Conservation (phyloP, 2,797 vertebrate species). For the Argentina silus region DNA sequence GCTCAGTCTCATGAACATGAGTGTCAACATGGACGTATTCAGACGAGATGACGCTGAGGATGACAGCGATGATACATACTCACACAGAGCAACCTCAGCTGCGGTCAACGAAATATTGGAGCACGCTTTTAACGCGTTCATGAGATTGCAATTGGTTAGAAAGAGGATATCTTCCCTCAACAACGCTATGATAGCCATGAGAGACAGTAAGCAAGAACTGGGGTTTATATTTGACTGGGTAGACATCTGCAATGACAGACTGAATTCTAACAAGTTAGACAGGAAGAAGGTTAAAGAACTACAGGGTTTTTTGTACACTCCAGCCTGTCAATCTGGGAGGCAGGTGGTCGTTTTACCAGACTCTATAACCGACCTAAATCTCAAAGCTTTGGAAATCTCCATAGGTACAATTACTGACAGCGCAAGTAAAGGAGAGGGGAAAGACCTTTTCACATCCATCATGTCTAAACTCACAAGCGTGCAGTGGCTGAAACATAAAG, state of each 20-base stretch:
- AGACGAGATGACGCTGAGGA: neutral
- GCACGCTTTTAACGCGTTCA: neutral
- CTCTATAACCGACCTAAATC: neutral
- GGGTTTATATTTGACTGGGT: neutral
- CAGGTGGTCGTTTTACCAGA: neutral
- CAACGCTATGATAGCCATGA: slow-evolving; percentile 3
- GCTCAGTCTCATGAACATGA: neutral
- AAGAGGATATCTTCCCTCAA: neutral
- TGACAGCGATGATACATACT: neutral
- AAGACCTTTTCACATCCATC: neutral
- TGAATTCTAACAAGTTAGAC: neutral
- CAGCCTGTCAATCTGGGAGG: neutral
- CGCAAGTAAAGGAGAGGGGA: neutral
- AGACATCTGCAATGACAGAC: neutral
- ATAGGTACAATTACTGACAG: neutral
- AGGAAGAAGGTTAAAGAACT: neutral
- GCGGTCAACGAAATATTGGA: neutral
- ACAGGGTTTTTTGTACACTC: neutral
- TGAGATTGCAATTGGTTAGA: neutral
- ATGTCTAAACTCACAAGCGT: neutral
- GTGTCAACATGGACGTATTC: slow-evolving; percentile 3
- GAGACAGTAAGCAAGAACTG: neutral
- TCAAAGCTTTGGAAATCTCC: neutral
- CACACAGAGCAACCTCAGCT: neutral
- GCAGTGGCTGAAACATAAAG: neutral